Evolutionary conservation across 2,888 invertebrate species (phyloP).

Genomic region (Linnaemya vulpina): DNA sequence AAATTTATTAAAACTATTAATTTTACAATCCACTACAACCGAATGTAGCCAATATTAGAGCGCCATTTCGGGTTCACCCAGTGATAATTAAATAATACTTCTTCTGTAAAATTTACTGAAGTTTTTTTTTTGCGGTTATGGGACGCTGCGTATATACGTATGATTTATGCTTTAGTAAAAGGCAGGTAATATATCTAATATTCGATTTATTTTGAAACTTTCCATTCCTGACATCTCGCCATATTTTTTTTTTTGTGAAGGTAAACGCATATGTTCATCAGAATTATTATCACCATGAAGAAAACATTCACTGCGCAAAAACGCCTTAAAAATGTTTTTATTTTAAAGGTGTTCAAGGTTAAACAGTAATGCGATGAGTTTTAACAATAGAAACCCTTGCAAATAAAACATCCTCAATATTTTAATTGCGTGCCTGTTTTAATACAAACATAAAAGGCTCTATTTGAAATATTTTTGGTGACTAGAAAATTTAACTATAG

Average conservation of each 20-base stretch:
- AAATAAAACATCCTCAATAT: too few relatives aligned
- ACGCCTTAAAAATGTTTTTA: slow-evolving; percentile 1
- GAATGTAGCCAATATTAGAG: too few relatives aligned
- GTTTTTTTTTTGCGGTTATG: too few relatives aligned
- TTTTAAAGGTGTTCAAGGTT: neutral
- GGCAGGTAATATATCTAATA: neutral
- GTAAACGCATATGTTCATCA: neutral
- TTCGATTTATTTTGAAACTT: neutral
- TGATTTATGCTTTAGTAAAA: too few relatives aligned
- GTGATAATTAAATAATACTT: too few relatives aligned
- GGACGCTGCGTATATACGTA: too few relatives aligned
- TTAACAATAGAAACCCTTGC: neutral
- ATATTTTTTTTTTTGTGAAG: neutral
- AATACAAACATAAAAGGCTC: neutral
- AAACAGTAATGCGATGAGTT: neutral
- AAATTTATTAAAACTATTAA: too few relatives aligned
- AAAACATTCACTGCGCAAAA: neutral
- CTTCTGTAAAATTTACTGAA: too few relatives aligned
- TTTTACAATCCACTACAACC: too few relatives aligned
- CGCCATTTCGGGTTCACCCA: too few relatives aligned
- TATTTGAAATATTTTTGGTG: too few relatives aligned
- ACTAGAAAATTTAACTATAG: too few relatives aligned
- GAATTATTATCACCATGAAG: neutral
- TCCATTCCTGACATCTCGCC: neutral
- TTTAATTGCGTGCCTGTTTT: neutral